Evolutionary conservation across 2,797 vertebrate species (phyloP), one percentile per base, ranked within the genome.

Genomic region (Poliocrania exsul): DNA sequence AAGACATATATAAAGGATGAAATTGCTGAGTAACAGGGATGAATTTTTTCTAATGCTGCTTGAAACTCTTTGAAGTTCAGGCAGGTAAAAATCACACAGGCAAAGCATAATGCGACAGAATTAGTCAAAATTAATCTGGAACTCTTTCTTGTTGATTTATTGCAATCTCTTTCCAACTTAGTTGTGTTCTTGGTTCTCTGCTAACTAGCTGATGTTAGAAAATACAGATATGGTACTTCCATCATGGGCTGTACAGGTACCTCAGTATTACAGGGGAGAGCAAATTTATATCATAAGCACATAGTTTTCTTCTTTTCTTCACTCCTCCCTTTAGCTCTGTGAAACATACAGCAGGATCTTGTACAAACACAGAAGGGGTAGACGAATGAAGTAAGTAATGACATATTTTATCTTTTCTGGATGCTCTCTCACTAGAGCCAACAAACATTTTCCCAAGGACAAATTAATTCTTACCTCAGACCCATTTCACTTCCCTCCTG

Each of bases 31-130:
- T 94, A 95, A 83, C 42, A 65, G 61, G 49, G 37, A 74, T 93
- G 57, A 93, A 86, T 93, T 71, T 78, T 2, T 83, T 73, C 28
- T 72, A 89, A 92, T 78, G 21, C n/a, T 78, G 31, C 37, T 72
- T 92, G 54, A 91, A 95, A 86, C 54, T 81, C 79, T 93, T 92
- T 96, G 84, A 94, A 94, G 81, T 92, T 94, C 47, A 75, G 15
- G 72, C 23, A 78, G 87, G 60, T 6, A 64, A 50, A 95, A 60
- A 16, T 64, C 79, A 85, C 64, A 70, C 7, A 67, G 65, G 12
- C 44, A 67, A 93, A 88, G 35, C 23, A 47, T 0, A 0, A 67
- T 58, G 33, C 49, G 82, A 54, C 2, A 9, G 67, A 91, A 87
- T 77, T 74, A 87, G 82, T 75, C 4, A 82, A 89, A 92, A 75